Evolutionary conservation across 2,797 vertebrate genomes (phyloP), one percentile per base, ranked within the genome.

Genomic region (Phataginus tetradactyla): DNA sequence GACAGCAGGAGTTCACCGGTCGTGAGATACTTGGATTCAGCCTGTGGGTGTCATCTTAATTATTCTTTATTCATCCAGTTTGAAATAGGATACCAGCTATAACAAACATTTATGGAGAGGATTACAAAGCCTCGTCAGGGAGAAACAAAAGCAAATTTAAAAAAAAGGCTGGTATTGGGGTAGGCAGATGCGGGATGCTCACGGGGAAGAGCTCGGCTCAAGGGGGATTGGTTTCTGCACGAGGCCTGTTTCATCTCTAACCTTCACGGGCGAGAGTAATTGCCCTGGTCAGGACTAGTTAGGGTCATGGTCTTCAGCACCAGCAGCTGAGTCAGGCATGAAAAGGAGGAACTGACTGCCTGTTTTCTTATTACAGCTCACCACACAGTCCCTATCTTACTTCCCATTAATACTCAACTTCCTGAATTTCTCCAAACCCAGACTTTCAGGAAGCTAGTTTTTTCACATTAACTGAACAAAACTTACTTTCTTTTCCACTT

Each of bases 361-460:
- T 90, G 39, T 55, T n/a, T 90, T 84, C 15, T 63, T 37, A 37
- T 34, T 80, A 7, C 12, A 3, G 25, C 21, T 86, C 55, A 49
- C 59, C 29, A 27, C 29, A 3, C 5, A 15, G 21, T 23, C 12
- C 57, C 17, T 86, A 34, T 79, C 91, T 96, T 51, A 64, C 57
- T 94, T 95, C 83, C 25, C 63, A 37, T 84, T 94, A 66, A 64
- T n/a, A 79, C 8, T n/a, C 74, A 25, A 32, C 91, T 91, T 98
- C 83, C 89, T 71, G 57, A 85, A 85, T 92, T 87, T 96, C 84
- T 69, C 49, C 39, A 94, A 77, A 86, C 66, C 5, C 66, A 86
- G 61, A 87, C 37, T 77, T 71, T 68, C 84, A 93, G 45, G n/a
- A 75, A 85, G 51, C 42, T 80, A 68, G 69, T 81, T 34, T 87